Evolutionary conservation across 1,140 invertebrate genomes (phyloP).

Genomic region (Bombus soroeensis): DNA sequence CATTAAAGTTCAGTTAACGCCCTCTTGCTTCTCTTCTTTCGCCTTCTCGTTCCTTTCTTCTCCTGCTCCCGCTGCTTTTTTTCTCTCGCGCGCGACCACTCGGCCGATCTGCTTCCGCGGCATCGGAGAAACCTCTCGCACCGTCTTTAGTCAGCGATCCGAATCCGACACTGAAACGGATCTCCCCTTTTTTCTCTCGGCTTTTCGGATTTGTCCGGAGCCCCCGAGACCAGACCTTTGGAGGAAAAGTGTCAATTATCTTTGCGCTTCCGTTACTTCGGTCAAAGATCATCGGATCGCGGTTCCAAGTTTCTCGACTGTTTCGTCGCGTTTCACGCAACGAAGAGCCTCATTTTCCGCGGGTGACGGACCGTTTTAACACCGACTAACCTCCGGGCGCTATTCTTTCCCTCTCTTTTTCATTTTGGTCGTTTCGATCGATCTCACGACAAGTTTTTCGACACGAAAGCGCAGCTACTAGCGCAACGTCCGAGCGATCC

Average conservation of each 20-base stretch:
- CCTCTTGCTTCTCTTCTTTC: slow-evolving; percentile 73
- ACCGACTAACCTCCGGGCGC: too few species aligned
- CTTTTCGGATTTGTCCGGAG: slow-evolving; percentile 18
- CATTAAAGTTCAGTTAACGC: slow-evolving; percentile 83
- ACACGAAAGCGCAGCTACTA: too few species aligned
- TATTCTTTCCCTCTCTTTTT: background rate
- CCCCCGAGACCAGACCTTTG: background rate
- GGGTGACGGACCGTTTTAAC: slow-evolving; percentile 11
- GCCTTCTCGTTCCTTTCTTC: slow-evolving; percentile 14
- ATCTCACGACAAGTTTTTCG: background rate
- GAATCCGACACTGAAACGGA: slow-evolving; percentile 27
- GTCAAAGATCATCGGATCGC: slow-evolving; percentile 26
- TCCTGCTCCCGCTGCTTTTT: background rate
- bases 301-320: background rate
- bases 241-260: slow-evolving; percentile 22
- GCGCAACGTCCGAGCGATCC: slow-evolving; percentile 41
- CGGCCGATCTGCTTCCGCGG: slow-evolving; percentile 39
- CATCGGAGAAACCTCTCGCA: background rate
- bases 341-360: slow-evolving; percentile 1
- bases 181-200: background rate
- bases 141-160: background rate
- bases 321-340: background rate
- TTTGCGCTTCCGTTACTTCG: slow-evolving; percentile 19
- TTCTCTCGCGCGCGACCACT: background rate
- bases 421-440: background rate